Evolutionary conservation across 2,888 invertebrate genomes (phyloP), one percentile per base, ranked within the genome.

Genomic region (Synergus umbraculus): DNA sequence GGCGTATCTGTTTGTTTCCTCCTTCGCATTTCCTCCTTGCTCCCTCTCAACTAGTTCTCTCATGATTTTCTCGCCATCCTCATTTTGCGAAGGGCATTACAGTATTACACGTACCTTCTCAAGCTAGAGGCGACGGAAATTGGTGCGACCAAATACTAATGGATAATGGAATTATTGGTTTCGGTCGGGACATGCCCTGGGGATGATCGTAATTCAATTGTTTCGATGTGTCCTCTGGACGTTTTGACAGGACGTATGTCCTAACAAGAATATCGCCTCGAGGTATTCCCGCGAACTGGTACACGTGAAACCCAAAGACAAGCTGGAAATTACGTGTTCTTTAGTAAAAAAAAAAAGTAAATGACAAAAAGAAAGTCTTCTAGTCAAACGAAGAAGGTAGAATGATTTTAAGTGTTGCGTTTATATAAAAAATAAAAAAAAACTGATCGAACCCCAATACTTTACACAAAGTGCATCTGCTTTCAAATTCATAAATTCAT

Each of bases 161-260:
- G 91, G 92, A 89, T 92, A 92, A 92, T 92, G 88, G 90, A 92
- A 92, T 92, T 92, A 92, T 92, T 91, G 92, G 92, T 91, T 91
- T 92, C 87, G 89, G 87, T 85, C 85, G 87, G 86, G 87, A 85
- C 85, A 83, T 86, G 89, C 91, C 91, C 91, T 89, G 88, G 92
- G 92, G 92, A 92, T 91, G 88, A 90, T 91, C 90, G 92, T 92
- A 92, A 92, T 91, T 92, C 92, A 87, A 92, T 92, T 92, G 92
- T 88, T 86, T 87, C 88, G 89, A 89, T 91, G 90, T 91, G 91
- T 92, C 92, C 92, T 90, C 89, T 90, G 92, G 91, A 91, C 92
- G 91, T 92, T 92, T 92, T 92, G 92, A 92, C 92, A 91, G 92
- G 90, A 90, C 90, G 90, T 89, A 88, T 89, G 90, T 90, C 88